phyloP scores from a whole-genome alignment of 2,113 vertebrate species.

The Daphoenositta chrysoptera region DNA sequence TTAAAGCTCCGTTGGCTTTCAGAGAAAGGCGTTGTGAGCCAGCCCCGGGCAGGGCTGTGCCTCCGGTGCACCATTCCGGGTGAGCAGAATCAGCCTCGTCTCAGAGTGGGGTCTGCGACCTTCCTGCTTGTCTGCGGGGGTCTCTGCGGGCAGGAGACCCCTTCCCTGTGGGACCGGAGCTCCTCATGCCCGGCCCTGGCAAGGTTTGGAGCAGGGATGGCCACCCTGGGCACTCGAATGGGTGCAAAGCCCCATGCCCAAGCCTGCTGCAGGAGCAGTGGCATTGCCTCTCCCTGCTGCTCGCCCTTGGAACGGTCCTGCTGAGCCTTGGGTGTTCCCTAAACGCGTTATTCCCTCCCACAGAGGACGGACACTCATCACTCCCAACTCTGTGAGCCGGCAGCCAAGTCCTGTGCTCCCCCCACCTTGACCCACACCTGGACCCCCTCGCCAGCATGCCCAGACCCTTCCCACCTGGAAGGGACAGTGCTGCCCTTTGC shows the following conservation, averaged over 20 bases:
- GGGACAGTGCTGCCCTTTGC: background rate
- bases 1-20: background rate
- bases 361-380: too few species aligned
- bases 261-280: background rate
- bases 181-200: background rate
- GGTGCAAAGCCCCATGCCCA: background rate
- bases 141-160: background rate
- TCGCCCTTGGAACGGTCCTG: fast-evolving
- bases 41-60: background rate
- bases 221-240: background rate
- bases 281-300: background rate
- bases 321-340: background rate
- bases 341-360: background rate
- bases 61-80: too few species aligned
- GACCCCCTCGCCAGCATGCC: background rate
- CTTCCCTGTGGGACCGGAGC: background rate
- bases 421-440: background rate
- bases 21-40: fast-evolving
- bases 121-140: background rate
- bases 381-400: background rate
- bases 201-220: background rate
- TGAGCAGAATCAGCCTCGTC: background rate
- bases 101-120: background rate
- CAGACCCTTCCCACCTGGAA: background rate
- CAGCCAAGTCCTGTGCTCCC: background rate